Conservation (phyloP, 2,113 vertebrate genomes). For the Anoura caudifer region DNA sequence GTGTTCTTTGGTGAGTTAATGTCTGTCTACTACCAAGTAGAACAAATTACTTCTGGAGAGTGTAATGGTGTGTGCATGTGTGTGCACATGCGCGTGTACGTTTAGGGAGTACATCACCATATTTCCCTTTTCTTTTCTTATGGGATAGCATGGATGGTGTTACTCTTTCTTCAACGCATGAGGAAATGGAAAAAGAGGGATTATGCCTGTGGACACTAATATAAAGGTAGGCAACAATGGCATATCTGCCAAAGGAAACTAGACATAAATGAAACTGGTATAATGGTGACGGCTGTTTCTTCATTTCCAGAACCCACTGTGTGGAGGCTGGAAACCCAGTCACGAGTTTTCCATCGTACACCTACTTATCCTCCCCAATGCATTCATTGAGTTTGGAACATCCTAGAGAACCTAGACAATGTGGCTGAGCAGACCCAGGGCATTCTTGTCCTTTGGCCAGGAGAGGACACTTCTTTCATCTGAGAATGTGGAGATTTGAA, state of each 20-base stretch:
- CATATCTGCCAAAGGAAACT: background rate
- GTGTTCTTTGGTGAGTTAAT: slow-evolving; percentile 23
- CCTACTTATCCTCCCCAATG: background rate
- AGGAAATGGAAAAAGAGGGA: background rate
- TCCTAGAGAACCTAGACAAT: background rate
- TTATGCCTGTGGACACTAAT: background rate
- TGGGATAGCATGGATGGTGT: background rate
- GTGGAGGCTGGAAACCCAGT: background rate
- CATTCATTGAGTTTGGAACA: background rate
- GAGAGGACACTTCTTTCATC: background rate
- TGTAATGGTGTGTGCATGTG: background rate
- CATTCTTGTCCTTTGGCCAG: background rate
- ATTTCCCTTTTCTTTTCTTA: background rate
- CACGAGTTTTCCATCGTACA: background rate
- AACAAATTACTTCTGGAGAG: slow-evolving; percentile 41
- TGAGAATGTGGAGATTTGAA: background rate
- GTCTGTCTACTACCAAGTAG: slow-evolving; percentile 35
- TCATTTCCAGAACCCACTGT: background rate
- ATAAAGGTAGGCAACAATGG: background rate
- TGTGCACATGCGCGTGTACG: background rate
- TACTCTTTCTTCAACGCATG: background rate
- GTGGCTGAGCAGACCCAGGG: background rate
- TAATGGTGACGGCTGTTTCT: background rate
- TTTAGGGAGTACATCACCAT: background rate
- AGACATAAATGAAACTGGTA: background rate